Conservation (phyloP, 1,140 invertebrate species). For the Prorops nasuta region DNA sequence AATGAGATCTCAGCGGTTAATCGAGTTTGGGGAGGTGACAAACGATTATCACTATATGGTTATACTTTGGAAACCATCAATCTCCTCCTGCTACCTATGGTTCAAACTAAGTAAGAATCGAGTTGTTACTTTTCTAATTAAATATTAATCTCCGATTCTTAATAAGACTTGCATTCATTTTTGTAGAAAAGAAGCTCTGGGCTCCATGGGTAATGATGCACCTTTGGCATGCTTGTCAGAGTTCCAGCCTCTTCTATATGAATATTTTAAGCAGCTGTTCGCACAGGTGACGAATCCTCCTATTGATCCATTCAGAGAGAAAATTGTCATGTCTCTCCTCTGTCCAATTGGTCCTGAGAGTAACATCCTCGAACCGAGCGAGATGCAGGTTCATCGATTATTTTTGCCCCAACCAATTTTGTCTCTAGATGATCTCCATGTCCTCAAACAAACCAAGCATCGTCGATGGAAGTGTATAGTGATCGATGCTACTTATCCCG, state of each 20-base stretch:
- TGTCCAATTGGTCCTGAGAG: slow-evolving; percentile 89
- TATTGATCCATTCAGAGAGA: slow-evolving; percentile 98
- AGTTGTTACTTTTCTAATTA: slow-evolving; percentile 5
- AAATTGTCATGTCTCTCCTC: slow-evolving; percentile 96
- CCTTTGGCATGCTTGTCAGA: slow-evolving; percentile 93
- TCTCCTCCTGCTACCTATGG: slow-evolving; percentile 93
- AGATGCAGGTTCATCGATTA: slow-evolving; percentile 87
- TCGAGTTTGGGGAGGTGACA: slow-evolving; percentile 71
- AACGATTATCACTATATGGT: slow-evolving; percentile 85
- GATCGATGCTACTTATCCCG: slow-evolving; percentile 87
- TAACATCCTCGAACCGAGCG: slow-evolving; percentile 89
- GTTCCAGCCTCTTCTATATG: slow-evolving; percentile 92
- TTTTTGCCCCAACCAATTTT: slow-evolving; percentile 94
- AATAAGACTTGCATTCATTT: slow-evolving; percentile 4
- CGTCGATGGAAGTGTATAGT: slow-evolving; percentile 89
- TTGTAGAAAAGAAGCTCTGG: slow-evolving; percentile 93
- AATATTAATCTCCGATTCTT: slow-evolving; percentile 8
- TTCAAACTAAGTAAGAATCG: slow-evolving; percentile 83
- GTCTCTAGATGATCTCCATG: slow-evolving; percentile 85
- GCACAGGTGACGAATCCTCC: slow-evolving; percentile 99
- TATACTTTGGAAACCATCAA: slow-evolving; percentile 96
- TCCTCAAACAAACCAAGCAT: slow-evolving; percentile 81
- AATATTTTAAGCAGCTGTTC: slow-evolving; percentile 99
- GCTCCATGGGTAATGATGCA: slow-evolving; percentile 99
- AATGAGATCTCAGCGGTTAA: slow-evolving; percentile 50